Evolutionary conservation across 2,888 invertebrate genomes (phyloP).

Genomic region (Lasioglossum leucozonium): DNA sequence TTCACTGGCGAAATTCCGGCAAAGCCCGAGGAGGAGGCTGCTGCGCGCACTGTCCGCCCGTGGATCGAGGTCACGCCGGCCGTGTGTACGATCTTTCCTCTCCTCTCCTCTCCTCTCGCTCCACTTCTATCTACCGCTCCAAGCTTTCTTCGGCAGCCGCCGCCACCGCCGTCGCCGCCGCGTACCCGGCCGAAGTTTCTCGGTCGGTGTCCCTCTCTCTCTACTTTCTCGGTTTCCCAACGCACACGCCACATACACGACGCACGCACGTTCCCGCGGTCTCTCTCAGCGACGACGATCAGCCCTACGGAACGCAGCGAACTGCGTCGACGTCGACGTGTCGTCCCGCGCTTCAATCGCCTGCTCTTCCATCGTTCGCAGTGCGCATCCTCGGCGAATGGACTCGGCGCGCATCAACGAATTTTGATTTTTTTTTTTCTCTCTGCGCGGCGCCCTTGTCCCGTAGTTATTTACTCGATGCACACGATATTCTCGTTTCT

Average conservation of each 20-base stretch:
- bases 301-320: neutral
- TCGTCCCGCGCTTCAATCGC: slow-evolving; percentile 5
- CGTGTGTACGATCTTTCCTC: slow-evolving; percentile 53
- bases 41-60: slow-evolving; percentile 32
- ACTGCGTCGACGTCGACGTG: slow-evolving; percentile 21
- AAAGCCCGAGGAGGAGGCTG: slow-evolving; percentile 27
- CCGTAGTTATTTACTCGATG: neutral
- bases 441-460: neutral
- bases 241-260: neutral
- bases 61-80: slow-evolving; percentile 70
- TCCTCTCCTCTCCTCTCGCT: slow-evolving; percentile 49
- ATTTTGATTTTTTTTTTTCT: neutral
- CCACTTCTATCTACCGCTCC: slow-evolving; percentile 50
- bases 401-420: neutral
- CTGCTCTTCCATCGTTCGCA: slow-evolving; percentile 11
- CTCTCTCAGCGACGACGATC: neutral
- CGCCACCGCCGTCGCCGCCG: neutral
- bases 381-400: slow-evolving; percentile 25
- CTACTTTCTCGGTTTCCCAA: slow-evolving; percentile 8
- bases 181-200: slow-evolving; percentile 12
- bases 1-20: slow-evolving; percentile 71
- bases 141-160: neutral
- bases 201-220: slow-evolving; percentile 1
- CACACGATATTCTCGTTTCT: neutral
- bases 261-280: neutral